Evolutionary conservation across 2,797 vertebrate species (phyloP), one percentile per base, ranked within the genome.

Genomic region (Scomberomorus guttatus): DNA sequence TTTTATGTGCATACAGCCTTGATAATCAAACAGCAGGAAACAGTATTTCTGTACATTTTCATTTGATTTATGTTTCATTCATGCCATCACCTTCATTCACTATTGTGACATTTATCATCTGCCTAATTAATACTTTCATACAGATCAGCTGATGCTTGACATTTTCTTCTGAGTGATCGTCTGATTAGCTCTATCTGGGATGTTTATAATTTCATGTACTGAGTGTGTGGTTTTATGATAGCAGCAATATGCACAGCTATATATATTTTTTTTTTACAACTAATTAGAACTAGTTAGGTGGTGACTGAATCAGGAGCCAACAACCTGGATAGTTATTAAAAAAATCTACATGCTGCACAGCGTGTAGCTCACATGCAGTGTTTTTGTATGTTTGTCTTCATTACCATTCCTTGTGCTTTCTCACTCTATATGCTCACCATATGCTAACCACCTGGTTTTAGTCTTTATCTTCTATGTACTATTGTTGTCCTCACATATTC

Each of bases 131-230:
- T 72, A 32, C 29, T 44, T 48, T 64, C 29, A 46, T 24, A 56
- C 42, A 14, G 1, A 11, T 71, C 52, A 57, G 46, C 15, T 72
- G 5, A 32, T 55, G 48, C 22, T 67, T 85, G 58, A 82, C 70
- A 79, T 86, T 82, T 73, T 37, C 11, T 22, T 39, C 20, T 11
- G 29, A 39, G 52, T 64, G 62, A 44, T 72, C 75, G 15, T 75
- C 57, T 87, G 77, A 83, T 81, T 63, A 76, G 54, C 55, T 70
- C 14, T 9, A 2, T 82, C 63, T 59, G 0, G 1, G 20, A 32
- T 50, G 29, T 24, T 0, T 62, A 20, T 67, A 27, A 59, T 69
- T 9, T 76, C 34, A 4, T 67, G 12, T 76, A 73, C 48, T 63
- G n/a, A 71, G 24, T 24, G 4, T 50, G 48, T 29, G 14, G 20